Evolutionary conservation across 2,797 vertebrate genomes (phyloP).

Genomic region (Prunella strophiata): DNA sequence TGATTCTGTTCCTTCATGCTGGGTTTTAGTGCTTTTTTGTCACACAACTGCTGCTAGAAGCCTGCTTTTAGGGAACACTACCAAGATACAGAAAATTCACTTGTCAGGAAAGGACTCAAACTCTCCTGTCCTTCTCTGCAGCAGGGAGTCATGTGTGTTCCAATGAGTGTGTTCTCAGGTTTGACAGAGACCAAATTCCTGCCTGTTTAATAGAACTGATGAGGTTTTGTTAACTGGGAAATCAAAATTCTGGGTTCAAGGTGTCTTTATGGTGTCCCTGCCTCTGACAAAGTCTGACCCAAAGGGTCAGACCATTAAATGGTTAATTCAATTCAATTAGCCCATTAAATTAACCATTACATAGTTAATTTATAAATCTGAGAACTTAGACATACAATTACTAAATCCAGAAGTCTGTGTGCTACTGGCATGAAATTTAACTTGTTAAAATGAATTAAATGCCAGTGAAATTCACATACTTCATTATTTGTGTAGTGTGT

Average conservation of each 20-base stretch:
- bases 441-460: neutral
- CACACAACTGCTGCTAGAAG: neutral
- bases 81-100: neutral
- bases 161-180: neutral
- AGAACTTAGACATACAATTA: rapidly evolving
- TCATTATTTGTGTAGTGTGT: neutral
- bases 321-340: neutral
- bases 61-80: neutral
- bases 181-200: neutral
- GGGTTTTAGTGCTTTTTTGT: neutral
- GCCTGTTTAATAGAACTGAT: neutral
- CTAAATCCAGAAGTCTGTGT: neutral
- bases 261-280: neutral
- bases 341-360: neutral
- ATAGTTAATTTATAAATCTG: neutral
- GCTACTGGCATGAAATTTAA: neutral
- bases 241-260: neutral
- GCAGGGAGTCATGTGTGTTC: neutral
- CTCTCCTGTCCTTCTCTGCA: neutral
- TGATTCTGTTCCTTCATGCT: neutral
- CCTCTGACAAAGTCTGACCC: neutral
- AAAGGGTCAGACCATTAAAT: neutral
- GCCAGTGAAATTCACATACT: neutral
- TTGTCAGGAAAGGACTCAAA: neutral
- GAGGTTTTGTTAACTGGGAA: neutral